Evolutionary conservation across 23 tunicate species (phyloP), one percentile per base, ranked within the genome.

Genomic region (Halocynthia aurantium): DNA sequence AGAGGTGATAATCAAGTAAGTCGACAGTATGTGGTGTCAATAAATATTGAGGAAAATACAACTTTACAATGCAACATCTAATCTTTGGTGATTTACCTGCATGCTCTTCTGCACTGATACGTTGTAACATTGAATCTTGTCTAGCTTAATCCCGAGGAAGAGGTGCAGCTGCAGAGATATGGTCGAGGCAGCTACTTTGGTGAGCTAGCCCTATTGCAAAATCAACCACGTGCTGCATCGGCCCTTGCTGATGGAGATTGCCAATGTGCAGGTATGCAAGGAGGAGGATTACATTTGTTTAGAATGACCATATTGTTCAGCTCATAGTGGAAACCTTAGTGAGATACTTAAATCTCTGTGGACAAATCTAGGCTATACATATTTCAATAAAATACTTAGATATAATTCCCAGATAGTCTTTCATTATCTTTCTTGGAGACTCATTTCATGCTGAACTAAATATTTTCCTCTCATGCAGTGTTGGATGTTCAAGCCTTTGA

Each of bases 401-500:
- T n/a, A n/a, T n/a, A n/a, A n/a, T n/a, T n/a, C n/a, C n/a, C n/a
- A n/a, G n/a, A 1, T 31, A 31, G 44, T 31, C 44, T 31, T n/a
- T n/a, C n/a, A n/a, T n/a, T 0, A 4, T 31, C 44, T 31, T 31
- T 31, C 4, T 31, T 4, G 44, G 44, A 31, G 44, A 31, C 44
- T 31, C 2, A 31, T 31, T 31, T 31, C 44, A 31, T 31, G 44
- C 44, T 31, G 44, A 0, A 31, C 44, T 31, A 4, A 31, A 31
- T 31, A 17, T n/a, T 68, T 72, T 72, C n/a, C 60, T 62, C 55
- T 52, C 51, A 22, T 77, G 19, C 83, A 87, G 98, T 86, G 10
- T 69, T 92, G 72, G 99, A 90, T 58, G 96, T 96, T 7, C 87
- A 85, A 63, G 96, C 99, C 20, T 96, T 96, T 58, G 99, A 96